Conservation (phyloP, 2,797 vertebrate species). For the Antennarius maculatus region DNA sequence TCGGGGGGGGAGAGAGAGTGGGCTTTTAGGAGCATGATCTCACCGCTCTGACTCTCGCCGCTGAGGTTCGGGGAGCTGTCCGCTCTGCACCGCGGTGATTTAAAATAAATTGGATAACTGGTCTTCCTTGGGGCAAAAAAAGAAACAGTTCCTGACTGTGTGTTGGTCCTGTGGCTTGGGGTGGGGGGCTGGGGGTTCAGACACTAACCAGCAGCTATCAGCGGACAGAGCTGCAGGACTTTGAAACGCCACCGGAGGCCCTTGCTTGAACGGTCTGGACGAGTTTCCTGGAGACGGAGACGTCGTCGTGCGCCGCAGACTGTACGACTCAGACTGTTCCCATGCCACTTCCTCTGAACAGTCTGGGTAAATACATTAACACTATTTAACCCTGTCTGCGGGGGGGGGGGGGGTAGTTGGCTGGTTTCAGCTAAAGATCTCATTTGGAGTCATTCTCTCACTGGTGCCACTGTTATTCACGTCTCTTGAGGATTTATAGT, state of each 20-base stretch:
- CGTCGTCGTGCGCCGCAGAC: slow-evolving; percentile 37
- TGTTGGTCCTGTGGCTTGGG: slow-evolving; percentile 16
- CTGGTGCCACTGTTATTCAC: slow-evolving; percentile 11
- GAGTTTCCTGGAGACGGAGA: slow-evolving; percentile 48
- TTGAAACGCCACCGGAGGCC: slow-evolving; percentile 57
- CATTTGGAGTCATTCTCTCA: slow-evolving; percentile 37
- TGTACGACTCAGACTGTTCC: slow-evolving; percentile 43
- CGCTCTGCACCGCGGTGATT: slow-evolving; percentile 44
- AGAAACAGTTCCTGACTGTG: slow-evolving; percentile 29
- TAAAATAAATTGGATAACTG: slow-evolving; percentile 70
- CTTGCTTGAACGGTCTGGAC: slow-evolving; percentile 43
- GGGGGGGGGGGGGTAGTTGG: slow-evolving; percentile 5
- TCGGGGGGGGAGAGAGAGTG: slow-evolving; percentile 40
- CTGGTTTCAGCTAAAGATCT: slow-evolving; percentile 9
- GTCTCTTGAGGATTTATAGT: background rate
- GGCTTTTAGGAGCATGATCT: slow-evolving; percentile 64
- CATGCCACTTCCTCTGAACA: slow-evolving; percentile 51
- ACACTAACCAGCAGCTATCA: slow-evolving; percentile 60
- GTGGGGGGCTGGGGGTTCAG: slow-evolving; percentile 30
- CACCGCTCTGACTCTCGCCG: slow-evolving; percentile 49
- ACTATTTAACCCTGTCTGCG: slow-evolving; percentile 52
- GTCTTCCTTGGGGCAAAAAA: slow-evolving; percentile 45
- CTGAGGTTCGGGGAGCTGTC: slow-evolving; percentile 35
- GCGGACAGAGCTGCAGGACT: slow-evolving; percentile 37
- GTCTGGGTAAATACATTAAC: slow-evolving; percentile 67